Conservation (phyloP, 2,888 invertebrate genomes). For the Drosophila affinis region DNA sequence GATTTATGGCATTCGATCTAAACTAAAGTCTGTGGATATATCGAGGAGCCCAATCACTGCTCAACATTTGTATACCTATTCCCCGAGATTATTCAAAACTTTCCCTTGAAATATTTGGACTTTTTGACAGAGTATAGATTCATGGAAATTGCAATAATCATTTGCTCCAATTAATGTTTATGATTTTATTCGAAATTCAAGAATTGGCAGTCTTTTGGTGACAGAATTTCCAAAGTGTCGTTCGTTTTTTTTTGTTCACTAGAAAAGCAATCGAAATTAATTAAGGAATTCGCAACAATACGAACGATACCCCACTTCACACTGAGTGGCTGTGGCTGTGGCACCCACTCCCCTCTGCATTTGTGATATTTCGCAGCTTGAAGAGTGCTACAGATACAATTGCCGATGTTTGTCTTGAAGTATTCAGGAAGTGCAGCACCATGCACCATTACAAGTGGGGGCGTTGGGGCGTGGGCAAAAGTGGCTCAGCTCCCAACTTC, state of each 20-base stretch:
- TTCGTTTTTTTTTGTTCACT: slow-evolving; percentile 11
- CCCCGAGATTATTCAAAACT: neutral
- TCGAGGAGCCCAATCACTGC: neutral
- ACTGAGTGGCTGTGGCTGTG: slow-evolving; percentile 19
- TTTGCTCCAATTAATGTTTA: slow-evolving; percentile 27
- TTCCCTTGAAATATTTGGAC: neutral
- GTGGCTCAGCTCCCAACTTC: slow-evolving; percentile 24
- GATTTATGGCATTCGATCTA: too few species aligned
- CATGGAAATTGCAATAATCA: slow-evolving; percentile 11
- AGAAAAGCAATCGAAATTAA: slow-evolving; percentile 39
- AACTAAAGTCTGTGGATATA: too few species aligned
- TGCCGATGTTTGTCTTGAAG: slow-evolving; percentile 57
- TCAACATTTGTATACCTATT: neutral
- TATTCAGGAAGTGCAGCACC: slow-evolving; percentile 60
- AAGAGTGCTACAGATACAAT: slow-evolving; percentile 42
- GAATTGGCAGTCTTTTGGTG: slow-evolving; percentile 35
- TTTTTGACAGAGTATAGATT: neutral
- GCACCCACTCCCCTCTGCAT: neutral
- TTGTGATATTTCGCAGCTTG: slow-evolving; percentile 20
- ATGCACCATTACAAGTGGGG: slow-evolving; percentile 30
- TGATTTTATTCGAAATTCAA: slow-evolving; percentile 26
- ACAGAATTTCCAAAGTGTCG: slow-evolving; percentile 14
- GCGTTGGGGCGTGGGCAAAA: slow-evolving; percentile 48
- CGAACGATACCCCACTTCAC: slow-evolving; percentile 32
- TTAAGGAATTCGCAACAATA: slow-evolving; percentile 39